These are phyloP conservation scores for Alectoris magna DNA, from an alignment of 2,797 vertebrate genomes.

Conservation along the genomic window DNA sequence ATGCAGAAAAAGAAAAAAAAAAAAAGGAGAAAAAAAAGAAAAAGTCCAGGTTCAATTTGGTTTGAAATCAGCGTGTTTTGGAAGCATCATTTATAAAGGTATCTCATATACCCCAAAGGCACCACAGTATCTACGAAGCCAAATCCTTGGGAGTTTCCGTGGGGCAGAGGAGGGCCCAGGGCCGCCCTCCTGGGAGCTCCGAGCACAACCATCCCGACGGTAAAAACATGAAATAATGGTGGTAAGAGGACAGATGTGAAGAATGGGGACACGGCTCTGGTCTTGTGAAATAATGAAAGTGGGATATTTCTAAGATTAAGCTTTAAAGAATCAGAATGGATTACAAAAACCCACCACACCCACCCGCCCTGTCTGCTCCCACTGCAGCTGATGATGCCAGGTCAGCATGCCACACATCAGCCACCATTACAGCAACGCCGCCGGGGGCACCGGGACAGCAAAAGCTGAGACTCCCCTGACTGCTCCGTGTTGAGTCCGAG, in stretches of 20 bases:
- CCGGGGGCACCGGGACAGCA: too few species aligned
- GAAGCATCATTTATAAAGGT: slow-evolving; percentile 69
- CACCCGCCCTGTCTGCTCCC: fast-evolving
- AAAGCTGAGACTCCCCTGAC: too few species aligned
- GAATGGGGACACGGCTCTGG: neutral
- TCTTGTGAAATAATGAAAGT: neutral
- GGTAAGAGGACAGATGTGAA: neutral
- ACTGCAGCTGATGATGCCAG: too few species aligned
- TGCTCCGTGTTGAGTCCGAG: too few species aligned
- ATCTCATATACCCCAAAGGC: slow-evolving; percentile 84
- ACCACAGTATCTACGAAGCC: slow-evolving; percentile 88
- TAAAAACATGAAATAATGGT: slow-evolving; percentile 1
- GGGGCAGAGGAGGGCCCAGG: neutral
- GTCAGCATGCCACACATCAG: too few species aligned
- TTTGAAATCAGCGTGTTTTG: slow-evolving; percentile 56
- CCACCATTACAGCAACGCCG: too few species aligned
- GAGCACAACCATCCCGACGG: neutral
- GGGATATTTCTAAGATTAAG: slow-evolving; percentile 23
- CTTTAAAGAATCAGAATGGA: neutral
- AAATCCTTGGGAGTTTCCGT: slow-evolving; percentile 21
- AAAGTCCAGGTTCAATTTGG: slow-evolving; percentile 62
- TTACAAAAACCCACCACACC: neutral
- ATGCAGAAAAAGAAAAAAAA: neutral
- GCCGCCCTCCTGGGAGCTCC: neutral
- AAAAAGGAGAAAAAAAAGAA: neutral